Conservation (phyloP, 2,797 vertebrate genomes). For the Epinephelus malabaricus region DNA sequence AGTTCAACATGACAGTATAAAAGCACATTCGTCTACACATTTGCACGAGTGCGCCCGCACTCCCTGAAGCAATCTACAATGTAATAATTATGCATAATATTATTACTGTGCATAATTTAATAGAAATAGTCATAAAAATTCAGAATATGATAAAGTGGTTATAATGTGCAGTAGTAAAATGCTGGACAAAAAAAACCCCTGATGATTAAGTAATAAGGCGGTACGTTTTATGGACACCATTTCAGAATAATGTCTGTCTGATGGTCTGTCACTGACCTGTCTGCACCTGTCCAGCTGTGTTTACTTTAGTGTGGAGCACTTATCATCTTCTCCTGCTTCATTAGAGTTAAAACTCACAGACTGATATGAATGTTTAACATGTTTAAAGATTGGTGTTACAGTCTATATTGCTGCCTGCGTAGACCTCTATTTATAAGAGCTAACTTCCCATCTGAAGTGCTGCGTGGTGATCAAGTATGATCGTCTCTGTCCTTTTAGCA, state of each 20-base stretch:
- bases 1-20: slow-evolving; percentile 29
- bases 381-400: not conserved
- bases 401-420: not conserved
- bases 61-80: slow-evolving; percentile 50
- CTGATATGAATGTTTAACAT: not conserved
- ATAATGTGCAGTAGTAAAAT: slow-evolving; percentile 59
- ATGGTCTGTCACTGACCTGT: slow-evolving; percentile 6
- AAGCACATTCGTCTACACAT: slow-evolving; percentile 34
- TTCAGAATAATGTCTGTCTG: slow-evolving; percentile 27
- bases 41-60: slow-evolving; percentile 3
- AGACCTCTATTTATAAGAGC: not conserved
- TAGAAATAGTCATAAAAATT: slow-evolving; percentile 56
- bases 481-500: slow-evolving; percentile 18
- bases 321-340: not conserved
- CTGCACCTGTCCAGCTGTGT: not conserved
- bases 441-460: not conserved
- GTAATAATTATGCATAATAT: slow-evolving; percentile 64
- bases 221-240: slow-evolving; percentile 24
- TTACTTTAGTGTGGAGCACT: not conserved
- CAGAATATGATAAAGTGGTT: slow-evolving; percentile 60
- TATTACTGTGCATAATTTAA: slow-evolving; percentile 69
- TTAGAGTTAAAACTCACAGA: not conserved
- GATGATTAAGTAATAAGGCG: slow-evolving; percentile 46
- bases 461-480: not conserved
- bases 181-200: not conserved